Conservation (phyloP, 2,888 invertebrate species). For the Acleris cristana region DNA sequence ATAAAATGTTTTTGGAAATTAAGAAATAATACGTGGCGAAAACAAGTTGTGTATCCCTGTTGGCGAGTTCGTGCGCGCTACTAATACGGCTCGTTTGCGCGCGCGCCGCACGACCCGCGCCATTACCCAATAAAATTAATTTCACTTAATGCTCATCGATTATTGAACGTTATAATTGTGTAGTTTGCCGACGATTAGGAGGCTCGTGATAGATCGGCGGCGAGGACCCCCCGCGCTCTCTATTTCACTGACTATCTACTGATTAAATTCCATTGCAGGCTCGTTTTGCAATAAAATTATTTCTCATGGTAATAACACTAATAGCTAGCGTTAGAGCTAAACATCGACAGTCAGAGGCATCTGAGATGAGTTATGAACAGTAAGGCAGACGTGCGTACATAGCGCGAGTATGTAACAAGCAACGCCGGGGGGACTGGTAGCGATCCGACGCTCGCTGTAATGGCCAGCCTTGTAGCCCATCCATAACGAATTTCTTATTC, state of each 20-base stretch:
- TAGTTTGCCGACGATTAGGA: slow-evolving; percentile 66
- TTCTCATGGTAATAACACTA: slow-evolving; percentile 5
- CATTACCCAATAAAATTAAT: slow-evolving; percentile 82
- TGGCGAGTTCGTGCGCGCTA: slow-evolving; percentile 45
- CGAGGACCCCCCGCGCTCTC: slow-evolving; percentile 68
- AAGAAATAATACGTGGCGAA: neutral
- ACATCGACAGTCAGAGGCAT: slow-evolving; percentile 37
- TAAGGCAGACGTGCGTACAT: slow-evolving; percentile 65
- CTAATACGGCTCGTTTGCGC: slow-evolving; percentile 71
- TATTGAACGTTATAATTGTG: slow-evolving; percentile 79
- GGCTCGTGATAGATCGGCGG: slow-evolving; percentile 72
- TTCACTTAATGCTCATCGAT: slow-evolving; percentile 81
- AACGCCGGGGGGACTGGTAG: slow-evolving; percentile 71
- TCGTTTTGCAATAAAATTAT: neutral
- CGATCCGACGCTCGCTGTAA: slow-evolving; percentile 65
- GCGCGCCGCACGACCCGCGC: slow-evolving; percentile 73
- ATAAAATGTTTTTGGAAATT: neutral
- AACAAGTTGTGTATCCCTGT: slow-evolving; percentile 7
- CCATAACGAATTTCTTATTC: slow-evolving; percentile 83
- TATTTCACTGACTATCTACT: slow-evolving; percentile 30
- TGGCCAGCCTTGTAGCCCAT: slow-evolving; percentile 78
- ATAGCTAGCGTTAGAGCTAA: slow-evolving; percentile 22
- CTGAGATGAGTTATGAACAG: slow-evolving; percentile 58
- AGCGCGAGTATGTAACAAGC: slow-evolving; percentile 49
- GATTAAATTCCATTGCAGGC: slow-evolving; percentile 17